Conservation (phyloP, 2,113 vertebrate genomes). For the Ammospiza nelsoni region DNA sequence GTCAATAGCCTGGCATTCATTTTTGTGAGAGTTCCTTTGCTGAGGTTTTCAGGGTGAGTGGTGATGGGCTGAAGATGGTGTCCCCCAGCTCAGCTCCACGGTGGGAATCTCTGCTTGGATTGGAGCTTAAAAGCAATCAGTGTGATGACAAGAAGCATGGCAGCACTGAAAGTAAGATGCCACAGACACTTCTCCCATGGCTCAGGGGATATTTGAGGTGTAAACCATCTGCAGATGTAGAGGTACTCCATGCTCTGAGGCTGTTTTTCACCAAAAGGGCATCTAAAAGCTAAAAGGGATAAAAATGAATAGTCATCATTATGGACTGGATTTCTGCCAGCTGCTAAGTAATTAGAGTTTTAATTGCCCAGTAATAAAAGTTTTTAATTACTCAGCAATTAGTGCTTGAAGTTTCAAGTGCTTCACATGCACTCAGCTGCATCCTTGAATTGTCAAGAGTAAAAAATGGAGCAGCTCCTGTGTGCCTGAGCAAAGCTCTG, state of each 20-base stretch:
- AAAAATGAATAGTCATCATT: slow-evolving; percentile 38
- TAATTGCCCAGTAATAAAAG: slow-evolving; percentile 40
- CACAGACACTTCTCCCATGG: neutral
- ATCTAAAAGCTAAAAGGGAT: slow-evolving; percentile 36
- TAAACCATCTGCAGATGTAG: neutral
- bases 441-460: neutral
- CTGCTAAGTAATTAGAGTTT: slow-evolving; percentile 50
- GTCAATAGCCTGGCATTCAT: neutral
- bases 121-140: neutral
- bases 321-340: slow-evolving; percentile 43
- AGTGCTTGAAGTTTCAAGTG: slow-evolving; percentile 31
- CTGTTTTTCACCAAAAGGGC: neutral
- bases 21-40: neutral
- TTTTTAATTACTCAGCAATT: slow-evolving; percentile 64
- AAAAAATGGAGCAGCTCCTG: neutral
- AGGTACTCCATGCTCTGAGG: neutral
- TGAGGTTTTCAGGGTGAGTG: neutral
- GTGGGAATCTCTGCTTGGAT: neutral
- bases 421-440: neutral
- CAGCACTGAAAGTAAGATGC: neutral
- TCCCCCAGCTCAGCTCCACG: neutral
- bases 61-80: neutral
- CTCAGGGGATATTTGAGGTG: neutral
- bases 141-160: neutral
- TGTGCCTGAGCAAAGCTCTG: neutral